Evolutionary conservation across 2,888 invertebrate genomes (phyloP), one percentile per base, ranked within the genome.

Genomic region (Catocala nupta): DNA sequence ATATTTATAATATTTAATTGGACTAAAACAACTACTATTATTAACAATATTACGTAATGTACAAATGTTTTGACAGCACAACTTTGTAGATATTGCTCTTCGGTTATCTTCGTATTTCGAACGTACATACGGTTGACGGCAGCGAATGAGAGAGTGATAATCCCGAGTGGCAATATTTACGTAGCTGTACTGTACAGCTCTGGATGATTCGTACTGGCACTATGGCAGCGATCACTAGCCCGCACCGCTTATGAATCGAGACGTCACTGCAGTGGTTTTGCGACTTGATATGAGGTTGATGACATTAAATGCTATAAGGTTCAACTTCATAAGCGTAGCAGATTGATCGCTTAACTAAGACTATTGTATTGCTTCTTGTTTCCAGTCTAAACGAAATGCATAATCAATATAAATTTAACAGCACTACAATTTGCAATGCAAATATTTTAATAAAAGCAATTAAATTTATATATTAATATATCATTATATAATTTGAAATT

Each of bases 61-160:
- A 74, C 59, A 62, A 50, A 64, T 48, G 11, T 49, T 57, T 44
- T 34, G 34, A 50, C 34, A 51, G 49, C n/a, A n/a, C 48, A 12
- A 34, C 49, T 33, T 1, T 48, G 6, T 39, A 39, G 9, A 39
- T 39, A 39, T 39, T 39, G 8, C 36, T 39, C 36, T 39, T 39
- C 36, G 9, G 36, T 9, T 39, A 39, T 39, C 36, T 7, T 39
- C 36, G 36, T 39, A 9, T 39, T 39, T 39, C 36, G 36, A 39
- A 9, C 36, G 25, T 25, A 25, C 36, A 39, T 39, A 8, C 36
- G 36, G 1, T 36, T 36, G 8, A 36, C 8, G 8, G 36, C 5
- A 36, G 36, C 36, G 36, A 39, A 1, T 2, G 9, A 39, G 36
- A 39, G 8, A 7, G 25, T 25, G 36, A 9, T 39, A 9, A 39